Evolutionary conservation across 2,113 vertebrate genomes (phyloP).

Genomic region (Festucalex cinctus): DNA sequence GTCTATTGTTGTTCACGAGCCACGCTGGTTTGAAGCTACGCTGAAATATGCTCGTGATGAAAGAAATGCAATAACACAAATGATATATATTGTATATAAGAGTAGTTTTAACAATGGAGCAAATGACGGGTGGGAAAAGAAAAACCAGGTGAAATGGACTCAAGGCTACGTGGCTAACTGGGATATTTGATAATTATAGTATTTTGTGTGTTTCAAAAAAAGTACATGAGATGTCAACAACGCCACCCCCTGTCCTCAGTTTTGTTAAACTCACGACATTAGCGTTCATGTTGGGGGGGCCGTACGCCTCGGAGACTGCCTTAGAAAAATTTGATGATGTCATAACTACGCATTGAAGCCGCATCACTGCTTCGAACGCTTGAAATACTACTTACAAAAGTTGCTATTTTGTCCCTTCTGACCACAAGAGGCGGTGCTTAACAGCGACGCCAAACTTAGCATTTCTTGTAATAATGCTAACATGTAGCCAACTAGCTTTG

Average conservation of each 20-base stretch:
- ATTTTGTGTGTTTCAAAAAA: background rate
- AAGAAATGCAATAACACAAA: slow-evolving; percentile 35
- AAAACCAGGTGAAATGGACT: background rate
- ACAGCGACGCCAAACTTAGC: background rate
- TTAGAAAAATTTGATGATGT: background rate
- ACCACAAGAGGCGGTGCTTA: no score
- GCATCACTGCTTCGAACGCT: background rate
- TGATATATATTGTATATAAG: background rate
- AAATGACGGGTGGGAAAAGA: background rate
- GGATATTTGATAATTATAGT: background rate
- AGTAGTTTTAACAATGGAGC: slow-evolving; percentile 17
- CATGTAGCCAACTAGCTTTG: background rate
- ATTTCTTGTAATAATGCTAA: background rate
- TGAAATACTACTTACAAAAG: background rate
- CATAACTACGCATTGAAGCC: background rate
- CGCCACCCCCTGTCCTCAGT: background rate
- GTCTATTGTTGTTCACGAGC: background rate
- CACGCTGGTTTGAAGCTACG: slow-evolving; percentile 17
- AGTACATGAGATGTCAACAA: slow-evolving; percentile 1
- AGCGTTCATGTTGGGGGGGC: background rate
- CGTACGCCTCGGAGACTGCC: background rate
- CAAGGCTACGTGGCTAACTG: background rate
- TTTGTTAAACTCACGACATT: background rate
- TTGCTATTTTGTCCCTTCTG: background rate
- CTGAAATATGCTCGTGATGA: slow-evolving; percentile 23